These are phyloP conservation scores for Elegia similella DNA, from an alignment of 2,888 invertebrate species.

Conservation along the genomic window DNA sequence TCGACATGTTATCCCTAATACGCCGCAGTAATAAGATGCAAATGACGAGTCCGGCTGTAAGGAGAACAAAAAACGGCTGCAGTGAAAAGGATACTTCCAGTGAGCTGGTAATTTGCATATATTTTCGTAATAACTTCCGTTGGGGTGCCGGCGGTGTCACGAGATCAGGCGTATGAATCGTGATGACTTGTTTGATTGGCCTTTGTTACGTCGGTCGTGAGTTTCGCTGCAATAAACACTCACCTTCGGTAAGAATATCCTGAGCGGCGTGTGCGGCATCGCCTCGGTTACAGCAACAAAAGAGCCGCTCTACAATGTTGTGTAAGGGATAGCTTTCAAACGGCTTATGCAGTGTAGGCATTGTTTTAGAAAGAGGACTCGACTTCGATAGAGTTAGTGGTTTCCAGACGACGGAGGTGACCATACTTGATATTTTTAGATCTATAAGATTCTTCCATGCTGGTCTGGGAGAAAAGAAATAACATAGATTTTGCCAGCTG, in stretches of 20 bases:
- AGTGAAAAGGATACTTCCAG: constrained; percentile 58
- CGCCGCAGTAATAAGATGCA: constrained; percentile 72
- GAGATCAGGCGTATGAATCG: constrained; percentile 39
- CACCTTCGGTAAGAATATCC: constrained; percentile 2
- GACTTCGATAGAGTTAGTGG: neutral
- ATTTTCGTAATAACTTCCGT: constrained; percentile 78
- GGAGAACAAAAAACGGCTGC: constrained; percentile 56
- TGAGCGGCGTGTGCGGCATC: constrained; percentile 14
- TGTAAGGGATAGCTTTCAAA: neutral
- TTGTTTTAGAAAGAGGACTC: neutral
- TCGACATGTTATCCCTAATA: constrained; percentile 70
- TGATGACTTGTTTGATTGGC: constrained; percentile 38
- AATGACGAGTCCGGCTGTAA: constrained; percentile 63
- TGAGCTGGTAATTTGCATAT: constrained; percentile 70
- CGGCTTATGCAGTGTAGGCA: neutral
- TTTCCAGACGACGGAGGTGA: neutral
- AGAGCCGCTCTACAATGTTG: neutral
- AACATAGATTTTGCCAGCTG: too few species aligned
- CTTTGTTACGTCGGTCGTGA: constrained; percentile 33
- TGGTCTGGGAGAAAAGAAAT: too few species aligned
- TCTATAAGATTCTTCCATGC: too few species aligned
- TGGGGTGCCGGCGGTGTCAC: constrained; percentile 57
- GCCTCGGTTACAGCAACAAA: neutral
- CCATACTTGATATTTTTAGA: neutral
- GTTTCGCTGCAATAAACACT: neutral